Evolutionary conservation across 2,888 invertebrate genomes (phyloP).

Genomic region (Nineta flava): DNA sequence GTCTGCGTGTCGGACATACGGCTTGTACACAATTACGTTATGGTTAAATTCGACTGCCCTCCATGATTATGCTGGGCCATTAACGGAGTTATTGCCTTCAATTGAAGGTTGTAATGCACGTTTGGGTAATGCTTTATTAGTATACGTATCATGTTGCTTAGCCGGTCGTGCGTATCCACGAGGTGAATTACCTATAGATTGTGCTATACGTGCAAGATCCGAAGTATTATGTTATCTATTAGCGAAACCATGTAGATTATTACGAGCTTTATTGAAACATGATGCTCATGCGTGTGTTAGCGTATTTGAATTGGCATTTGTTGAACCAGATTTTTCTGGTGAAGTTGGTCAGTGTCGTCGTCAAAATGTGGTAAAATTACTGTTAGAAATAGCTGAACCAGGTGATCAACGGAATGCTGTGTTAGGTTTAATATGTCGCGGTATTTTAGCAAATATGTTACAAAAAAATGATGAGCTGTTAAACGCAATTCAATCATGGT

Average conservation of each 20-base stretch:
- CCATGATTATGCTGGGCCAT: constrained; percentile 54
- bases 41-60: constrained; percentile 66
- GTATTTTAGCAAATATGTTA: constrained; percentile 1
- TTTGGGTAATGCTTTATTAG: constrained; percentile 68
- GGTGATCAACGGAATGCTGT: constrained; percentile 25
- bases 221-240: constrained; percentile 56
- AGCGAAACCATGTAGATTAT: constrained; percentile 50
- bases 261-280: constrained; percentile 59
- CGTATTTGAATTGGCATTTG: constrained; percentile 70
- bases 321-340: constrained; percentile 60
- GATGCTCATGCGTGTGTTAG: constrained; percentile 76
- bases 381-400: constrained; percentile 55
- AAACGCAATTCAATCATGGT: constrained; percentile 2
- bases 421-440: constrained; percentile 2
- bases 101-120: constrained; percentile 33
- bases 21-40: constrained; percentile 30
- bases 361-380: constrained; percentile 62
- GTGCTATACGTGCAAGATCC: constrained; percentile 49
- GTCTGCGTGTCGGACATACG: constrained; percentile 13
- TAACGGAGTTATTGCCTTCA: constrained; percentile 47
- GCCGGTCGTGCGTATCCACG: constrained; percentile 72
- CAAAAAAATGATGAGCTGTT: neutral
- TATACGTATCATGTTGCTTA: constrained; percentile 74
- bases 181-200: constrained; percentile 49
- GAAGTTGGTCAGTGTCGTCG: constrained; percentile 54